These are phyloP conservation scores for Parapristionchus giblindavisi DNA, from an alignment of 2,888 invertebrate species.

Conservation along the genomic window DNA sequence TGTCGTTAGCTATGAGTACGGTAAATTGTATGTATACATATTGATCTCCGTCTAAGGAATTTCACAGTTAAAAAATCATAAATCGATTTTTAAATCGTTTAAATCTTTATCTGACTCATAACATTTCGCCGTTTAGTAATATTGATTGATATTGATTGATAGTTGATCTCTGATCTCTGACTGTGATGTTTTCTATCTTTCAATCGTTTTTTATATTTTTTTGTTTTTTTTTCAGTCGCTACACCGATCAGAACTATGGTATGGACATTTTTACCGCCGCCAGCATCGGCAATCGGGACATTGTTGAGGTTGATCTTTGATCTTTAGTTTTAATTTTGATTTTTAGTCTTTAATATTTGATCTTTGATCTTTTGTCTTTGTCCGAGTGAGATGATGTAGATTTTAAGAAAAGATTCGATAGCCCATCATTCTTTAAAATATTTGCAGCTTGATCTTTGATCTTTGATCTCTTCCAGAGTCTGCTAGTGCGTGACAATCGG, in stretches of 20 bases:
- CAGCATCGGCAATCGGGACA: slow-evolving; percentile 53
- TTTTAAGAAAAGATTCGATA: slow-evolving; percentile 40
- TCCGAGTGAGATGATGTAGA: slow-evolving; percentile 52
- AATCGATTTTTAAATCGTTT: too few relatives aligned
- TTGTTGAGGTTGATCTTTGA: slow-evolving; percentile 39
- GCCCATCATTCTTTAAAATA: neutral
- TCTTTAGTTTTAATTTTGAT: neutral
- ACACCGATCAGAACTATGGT: slow-evolving; percentile 42
- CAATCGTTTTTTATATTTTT: neutral
- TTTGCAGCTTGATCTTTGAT: neutral
- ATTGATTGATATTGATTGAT: neutral
- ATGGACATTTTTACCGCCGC: slow-evolving; percentile 59
- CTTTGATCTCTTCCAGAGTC: neutral
- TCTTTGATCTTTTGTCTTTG: slow-evolving; percentile 36
- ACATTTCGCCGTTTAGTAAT: too few relatives aligned
- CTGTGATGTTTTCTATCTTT: neutral
- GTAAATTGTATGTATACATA: too few relatives aligned
- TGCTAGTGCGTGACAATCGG: neutral
- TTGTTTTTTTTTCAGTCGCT: neutral
- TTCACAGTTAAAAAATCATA: too few relatives aligned
- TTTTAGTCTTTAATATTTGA: slow-evolving; percentile 30
- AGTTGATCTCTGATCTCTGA: neutral
- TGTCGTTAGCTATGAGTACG: too few relatives aligned
- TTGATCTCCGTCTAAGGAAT: too few relatives aligned
- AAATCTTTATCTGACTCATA: too few relatives aligned